These are phyloP conservation scores for Lepilemur ruficaudatus DNA, from an alignment of 2,797 vertebrate species.

Conservation along the genomic window DNA sequence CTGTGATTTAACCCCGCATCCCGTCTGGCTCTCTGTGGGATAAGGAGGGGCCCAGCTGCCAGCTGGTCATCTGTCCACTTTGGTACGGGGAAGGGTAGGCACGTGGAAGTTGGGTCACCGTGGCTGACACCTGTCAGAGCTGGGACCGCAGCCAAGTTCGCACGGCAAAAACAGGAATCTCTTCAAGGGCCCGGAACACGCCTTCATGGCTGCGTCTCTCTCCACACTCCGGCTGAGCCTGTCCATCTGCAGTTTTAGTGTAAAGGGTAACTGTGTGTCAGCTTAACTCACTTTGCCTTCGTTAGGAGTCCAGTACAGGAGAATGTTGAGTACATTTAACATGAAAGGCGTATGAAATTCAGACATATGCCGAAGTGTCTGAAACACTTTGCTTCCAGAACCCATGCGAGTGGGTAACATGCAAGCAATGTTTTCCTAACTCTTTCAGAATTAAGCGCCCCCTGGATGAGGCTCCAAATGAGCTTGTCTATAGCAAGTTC, in stretches of 20 bases:
- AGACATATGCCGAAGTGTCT: not conserved
- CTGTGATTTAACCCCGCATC: fast-evolving
- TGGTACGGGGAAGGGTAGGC: not conserved
- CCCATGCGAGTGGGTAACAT: fast-evolving
- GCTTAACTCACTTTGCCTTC: not conserved
- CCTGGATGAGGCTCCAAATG: not conserved
- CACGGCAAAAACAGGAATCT: not conserved
- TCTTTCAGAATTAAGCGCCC: not conserved
- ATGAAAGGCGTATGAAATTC: not conserved
- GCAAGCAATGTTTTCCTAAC: not conserved
- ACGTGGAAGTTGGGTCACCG: not conserved
- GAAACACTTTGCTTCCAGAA: not conserved
- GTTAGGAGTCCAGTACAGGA: fast-evolving
- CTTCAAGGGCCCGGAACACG: no score
- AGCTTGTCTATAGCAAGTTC: not conserved
- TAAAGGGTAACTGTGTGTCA: not conserved
- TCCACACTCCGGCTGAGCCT: fast-evolving
- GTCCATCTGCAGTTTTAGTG: no score
- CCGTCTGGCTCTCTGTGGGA: no score
- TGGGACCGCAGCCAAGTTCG: not conserved
- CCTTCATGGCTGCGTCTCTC: not conserved
- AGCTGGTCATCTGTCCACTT: not conserved
- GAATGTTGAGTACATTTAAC: not conserved
- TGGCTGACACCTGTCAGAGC: not conserved
- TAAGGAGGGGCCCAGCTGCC: not conserved